Conservation (phyloP, 1,140 invertebrate genomes). For the Drosophila arizonae region DNA sequence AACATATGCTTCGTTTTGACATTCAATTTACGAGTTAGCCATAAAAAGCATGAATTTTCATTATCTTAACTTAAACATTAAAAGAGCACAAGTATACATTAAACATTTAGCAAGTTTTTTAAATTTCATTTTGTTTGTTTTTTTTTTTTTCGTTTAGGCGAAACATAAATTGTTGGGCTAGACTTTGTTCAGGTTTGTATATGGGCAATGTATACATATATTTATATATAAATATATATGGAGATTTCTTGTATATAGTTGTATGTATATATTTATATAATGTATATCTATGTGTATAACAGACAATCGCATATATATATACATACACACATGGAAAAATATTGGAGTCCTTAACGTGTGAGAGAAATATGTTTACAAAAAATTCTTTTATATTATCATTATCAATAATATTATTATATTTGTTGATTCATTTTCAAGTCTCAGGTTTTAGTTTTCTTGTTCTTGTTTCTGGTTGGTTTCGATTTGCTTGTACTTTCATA, state of each 20-base stretch:
- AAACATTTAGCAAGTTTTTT: conserved; percentile 45
- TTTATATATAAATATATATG: conserved; percentile 31
- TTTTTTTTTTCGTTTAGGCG: conserved; percentile 35
- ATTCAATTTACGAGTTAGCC: conserved; percentile 46
- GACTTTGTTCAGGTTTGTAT: conserved; percentile 57
- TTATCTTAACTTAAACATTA: conserved; percentile 58
- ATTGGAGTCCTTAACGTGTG: conserved; percentile 61
- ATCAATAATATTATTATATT: conserved; percentile 20
- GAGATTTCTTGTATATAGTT: conserved; percentile 53
- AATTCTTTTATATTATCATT: conserved; percentile 30
- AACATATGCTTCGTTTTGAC: conserved; percentile 26
- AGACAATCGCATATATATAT: conserved; percentile 38
- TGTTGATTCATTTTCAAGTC: conserved; percentile 46
- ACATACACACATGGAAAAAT: conserved; percentile 63
- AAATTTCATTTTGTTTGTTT: conserved; percentile 17
- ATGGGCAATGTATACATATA: conserved; percentile 44
- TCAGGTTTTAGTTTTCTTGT: conserved; percentile 63
- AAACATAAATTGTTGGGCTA: conserved; percentile 48
- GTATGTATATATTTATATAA: conserved; percentile 50
- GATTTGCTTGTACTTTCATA: conserved; percentile 64
- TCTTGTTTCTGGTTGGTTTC: conserved; percentile 54
- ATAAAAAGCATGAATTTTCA: conserved; percentile 49
- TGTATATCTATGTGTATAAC: conserved; percentile 67
- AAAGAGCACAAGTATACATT: conserved; percentile 60
- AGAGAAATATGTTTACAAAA: conserved; percentile 64